phyloP scores from a whole-genome alignment of 2,888 invertebrate species.

The Rotaria sp. region DNA sequence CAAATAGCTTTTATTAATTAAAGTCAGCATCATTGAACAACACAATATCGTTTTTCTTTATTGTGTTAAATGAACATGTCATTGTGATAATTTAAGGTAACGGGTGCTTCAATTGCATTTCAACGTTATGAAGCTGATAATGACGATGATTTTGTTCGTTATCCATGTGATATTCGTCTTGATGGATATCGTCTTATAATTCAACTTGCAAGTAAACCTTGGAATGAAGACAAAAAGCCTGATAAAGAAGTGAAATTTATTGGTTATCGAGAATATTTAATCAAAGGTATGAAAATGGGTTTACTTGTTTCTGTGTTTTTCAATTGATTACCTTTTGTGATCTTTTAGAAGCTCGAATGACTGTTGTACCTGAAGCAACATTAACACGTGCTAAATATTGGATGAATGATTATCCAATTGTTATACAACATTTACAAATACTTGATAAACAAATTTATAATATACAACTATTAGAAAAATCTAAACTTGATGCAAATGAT shows the following conservation, averaged over 20 bases:
- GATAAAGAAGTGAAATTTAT: background rate
- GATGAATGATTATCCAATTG: constrained; percentile 8
- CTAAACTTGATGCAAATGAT: background rate
- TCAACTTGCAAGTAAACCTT: background rate
- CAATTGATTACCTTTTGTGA: background rate
- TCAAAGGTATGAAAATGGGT: background rate
- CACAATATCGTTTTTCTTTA: no score
- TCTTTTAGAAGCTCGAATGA: background rate
- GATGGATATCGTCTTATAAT: background rate
- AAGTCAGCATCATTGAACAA: no score
- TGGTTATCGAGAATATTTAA: constrained; percentile 12
- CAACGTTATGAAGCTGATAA: background rate
- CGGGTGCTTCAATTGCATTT: background rate
- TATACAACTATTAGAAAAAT: background rate
- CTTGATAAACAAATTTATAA: background rate
- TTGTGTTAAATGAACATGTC: no score
- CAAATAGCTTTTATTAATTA: no score
- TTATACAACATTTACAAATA: constrained; percentile 10
- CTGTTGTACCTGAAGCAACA: background rate
- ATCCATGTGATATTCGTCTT: constrained; percentile 1
- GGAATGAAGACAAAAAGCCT: background rate
- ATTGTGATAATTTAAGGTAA: background rate
- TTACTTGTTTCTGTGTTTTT: background rate
- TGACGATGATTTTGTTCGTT: background rate
- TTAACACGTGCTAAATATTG: constrained; percentile 6